phyloP scores from a whole-genome alignment of 2,888 invertebrate species.

The Leptothorax acervorum region DNA sequence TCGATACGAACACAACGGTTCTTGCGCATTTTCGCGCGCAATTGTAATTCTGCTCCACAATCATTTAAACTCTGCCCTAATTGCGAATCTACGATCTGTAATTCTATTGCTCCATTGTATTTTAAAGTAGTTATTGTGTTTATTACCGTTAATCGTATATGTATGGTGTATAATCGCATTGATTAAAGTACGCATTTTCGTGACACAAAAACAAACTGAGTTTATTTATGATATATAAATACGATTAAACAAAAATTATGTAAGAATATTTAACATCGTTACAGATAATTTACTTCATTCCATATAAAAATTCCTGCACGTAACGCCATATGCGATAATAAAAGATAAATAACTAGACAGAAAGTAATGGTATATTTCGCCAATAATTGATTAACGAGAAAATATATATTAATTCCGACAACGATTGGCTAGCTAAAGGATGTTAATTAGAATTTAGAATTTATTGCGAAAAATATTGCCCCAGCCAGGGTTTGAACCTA shows the following conservation, averaged over 20 bases:
- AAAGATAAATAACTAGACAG: background rate
- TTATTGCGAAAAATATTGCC: too few relatives aligned
- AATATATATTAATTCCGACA: too few relatives aligned
- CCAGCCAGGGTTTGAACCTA: too few relatives aligned
- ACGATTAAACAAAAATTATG: background rate
- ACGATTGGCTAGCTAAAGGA: too few relatives aligned
- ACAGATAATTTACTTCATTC: background rate
- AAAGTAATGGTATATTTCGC: too few relatives aligned
- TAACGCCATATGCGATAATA: background rate
- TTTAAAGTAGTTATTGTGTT: constrained; percentile 16
- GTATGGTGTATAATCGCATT: background rate
- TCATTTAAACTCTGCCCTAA: constrained; percentile 46
- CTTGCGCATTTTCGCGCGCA: constrained; percentile 15
- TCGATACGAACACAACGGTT: background rate
- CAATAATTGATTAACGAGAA: too few relatives aligned
- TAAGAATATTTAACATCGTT: background rate
- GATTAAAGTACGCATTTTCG: background rate
- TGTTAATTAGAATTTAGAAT: too few relatives aligned
- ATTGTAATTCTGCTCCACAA: constrained; percentile 36
- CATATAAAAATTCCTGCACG: background rate
- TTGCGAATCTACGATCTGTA: background rate
- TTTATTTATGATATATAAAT: too few relatives aligned
- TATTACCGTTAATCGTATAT: background rate
- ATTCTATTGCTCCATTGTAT: background rate
- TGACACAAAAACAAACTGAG: background rate